phyloP scores from a whole-genome alignment of 2,888 invertebrate species.

The Silvanus unidentatus region DNA sequence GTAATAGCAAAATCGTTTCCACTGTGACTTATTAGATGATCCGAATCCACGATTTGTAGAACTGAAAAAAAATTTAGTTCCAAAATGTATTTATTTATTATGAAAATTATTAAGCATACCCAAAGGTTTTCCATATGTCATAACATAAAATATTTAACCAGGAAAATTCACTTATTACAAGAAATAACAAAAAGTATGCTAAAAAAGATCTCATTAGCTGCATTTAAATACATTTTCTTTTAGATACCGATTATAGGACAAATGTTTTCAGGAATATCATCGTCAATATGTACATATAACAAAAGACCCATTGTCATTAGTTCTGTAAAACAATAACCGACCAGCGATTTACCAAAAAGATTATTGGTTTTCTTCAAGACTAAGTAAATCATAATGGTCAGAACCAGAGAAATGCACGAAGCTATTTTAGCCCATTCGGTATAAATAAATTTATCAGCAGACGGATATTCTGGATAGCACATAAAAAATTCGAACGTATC shows the following conservation, averaged over 20 bases:
- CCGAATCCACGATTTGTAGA: constrained; percentile 20
- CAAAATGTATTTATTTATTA: no score
- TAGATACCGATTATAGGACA: no score
- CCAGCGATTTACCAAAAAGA: constrained; percentile 32
- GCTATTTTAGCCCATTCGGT: constrained; percentile 27
- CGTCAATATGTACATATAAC: no score
- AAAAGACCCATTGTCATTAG: no score
- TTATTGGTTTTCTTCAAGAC: constrained; percentile 26
- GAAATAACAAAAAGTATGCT: constrained; percentile 1
- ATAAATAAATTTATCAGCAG: constrained; percentile 21
- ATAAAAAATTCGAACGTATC: constrained; percentile 14
- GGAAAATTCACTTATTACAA: constrained; percentile 15
- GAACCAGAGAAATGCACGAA: constrained; percentile 25
- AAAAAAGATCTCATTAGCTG: neutral
- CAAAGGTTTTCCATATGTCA: constrained; percentile 19
- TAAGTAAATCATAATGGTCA: constrained; percentile 26
- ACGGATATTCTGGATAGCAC: constrained; percentile 10
- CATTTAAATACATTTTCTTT: no score
- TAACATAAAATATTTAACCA: constrained; percentile 21
- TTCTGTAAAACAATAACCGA: constrained; percentile 29
- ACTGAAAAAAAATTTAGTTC: no score
- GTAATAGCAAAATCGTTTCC: constrained; percentile 58
- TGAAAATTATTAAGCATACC: constrained; percentile 12
- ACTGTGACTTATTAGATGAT: constrained; percentile 34
- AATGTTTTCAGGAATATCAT: no score